Evolutionary conservation across 1,140 invertebrate genomes (phyloP).

Genomic region (Odontomachus brunneus): DNA sequence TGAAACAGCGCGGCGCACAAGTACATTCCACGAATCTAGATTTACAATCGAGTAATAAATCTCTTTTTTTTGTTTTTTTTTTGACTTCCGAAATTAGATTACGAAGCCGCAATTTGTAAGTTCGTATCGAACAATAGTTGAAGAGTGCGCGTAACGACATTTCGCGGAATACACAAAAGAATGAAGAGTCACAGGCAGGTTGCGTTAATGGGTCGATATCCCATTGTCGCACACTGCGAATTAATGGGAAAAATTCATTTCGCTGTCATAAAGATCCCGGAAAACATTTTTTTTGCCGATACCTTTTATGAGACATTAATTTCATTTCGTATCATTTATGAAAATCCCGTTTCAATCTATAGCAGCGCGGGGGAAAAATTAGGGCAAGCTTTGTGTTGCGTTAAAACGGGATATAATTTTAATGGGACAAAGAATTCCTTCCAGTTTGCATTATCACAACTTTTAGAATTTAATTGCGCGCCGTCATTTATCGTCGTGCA

Average conservation of each 20-base stretch:
- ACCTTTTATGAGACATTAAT: conserved; percentile 62
- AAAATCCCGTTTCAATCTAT: conserved; percentile 58
- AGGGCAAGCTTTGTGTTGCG: conserved; percentile 49
- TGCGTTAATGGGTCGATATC: conserved; percentile 20
- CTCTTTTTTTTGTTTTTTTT: conserved; percentile 28
- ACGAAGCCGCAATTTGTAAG: conserved; percentile 29
- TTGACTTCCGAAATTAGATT: conserved; percentile 23
- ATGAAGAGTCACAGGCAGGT: background rate
- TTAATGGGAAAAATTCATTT: conserved; percentile 56
- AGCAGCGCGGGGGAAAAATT: conserved; percentile 44
- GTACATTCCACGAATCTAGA: conserved; percentile 41
- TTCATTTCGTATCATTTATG: conserved; percentile 59
- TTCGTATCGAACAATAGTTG: conserved; percentile 6
- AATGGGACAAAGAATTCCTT: conserved; percentile 47
- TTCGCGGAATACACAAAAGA: conserved; percentile 16
- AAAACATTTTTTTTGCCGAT: conserved; percentile 55
- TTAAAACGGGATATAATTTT: conserved; percentile 57
- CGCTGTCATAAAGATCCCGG: conserved; percentile 49
- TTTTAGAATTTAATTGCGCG: conserved; percentile 48
- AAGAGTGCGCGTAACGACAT: conserved; percentile 14
- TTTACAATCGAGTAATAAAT: conserved; percentile 39
- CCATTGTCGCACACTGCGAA: conserved; percentile 23
- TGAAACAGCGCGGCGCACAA: conserved; percentile 29
- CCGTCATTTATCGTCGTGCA: conserved; percentile 16
- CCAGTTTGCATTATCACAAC: conserved; percentile 42